Percentiles rank a stretch among this genome's conserved stretches.
These are phyloP conservation scores for Lycophotia porphyrea DNA, from an alignment of 2,888 invertebrate genomes.

Conservation along the genomic window DNA sequence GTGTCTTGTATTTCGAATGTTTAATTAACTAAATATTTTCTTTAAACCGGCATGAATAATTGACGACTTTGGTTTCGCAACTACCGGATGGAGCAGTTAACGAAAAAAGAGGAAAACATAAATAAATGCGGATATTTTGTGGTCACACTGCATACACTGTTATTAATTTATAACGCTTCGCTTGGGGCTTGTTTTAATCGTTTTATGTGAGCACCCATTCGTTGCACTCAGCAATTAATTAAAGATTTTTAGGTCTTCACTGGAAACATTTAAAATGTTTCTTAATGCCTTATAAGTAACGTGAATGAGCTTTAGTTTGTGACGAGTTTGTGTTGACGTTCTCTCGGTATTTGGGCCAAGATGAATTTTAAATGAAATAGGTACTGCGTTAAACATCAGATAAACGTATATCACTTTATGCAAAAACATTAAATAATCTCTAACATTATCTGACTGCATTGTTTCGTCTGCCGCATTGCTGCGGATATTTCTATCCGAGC, in stretches of 20 bases:
- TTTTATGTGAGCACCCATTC: slow-evolving; percentile 15
- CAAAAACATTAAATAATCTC: slow-evolving; percentile 4
- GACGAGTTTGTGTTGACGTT: slow-evolving; percentile 22
- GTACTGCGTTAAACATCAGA: not conserved
- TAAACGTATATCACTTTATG: not conserved
- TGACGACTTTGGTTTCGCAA: slow-evolving; percentile 28
- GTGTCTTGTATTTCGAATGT: slow-evolving; percentile 33
- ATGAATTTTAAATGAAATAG: slow-evolving; percentile 10
- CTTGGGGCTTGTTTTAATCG: slow-evolving; percentile 8
- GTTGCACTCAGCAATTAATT: slow-evolving; percentile 40
- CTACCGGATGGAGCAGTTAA: slow-evolving; percentile 19
- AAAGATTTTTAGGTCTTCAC: slow-evolving; percentile 33
- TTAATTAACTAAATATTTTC: slow-evolving; percentile 44
- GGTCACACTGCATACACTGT: slow-evolving; percentile 20
- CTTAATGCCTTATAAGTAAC: slow-evolving; percentile 37
- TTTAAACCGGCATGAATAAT: slow-evolving; percentile 18
- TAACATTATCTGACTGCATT: not conserved
- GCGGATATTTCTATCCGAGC: slow-evolving; percentile 17
- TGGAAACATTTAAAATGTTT: slow-evolving; percentile 50
- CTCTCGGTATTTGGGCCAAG: slow-evolving; percentile 31
- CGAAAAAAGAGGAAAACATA: slow-evolving; percentile 28
- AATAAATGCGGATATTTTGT: slow-evolving; percentile 24
- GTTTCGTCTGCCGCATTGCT: slow-evolving; percentile 20
- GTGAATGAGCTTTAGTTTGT: slow-evolving; percentile 22
- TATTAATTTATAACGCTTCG: slow-evolving; percentile 25